Conservation (phyloP, 1,140 invertebrate species). For the Trachymyrmex cornetzi region DNA sequence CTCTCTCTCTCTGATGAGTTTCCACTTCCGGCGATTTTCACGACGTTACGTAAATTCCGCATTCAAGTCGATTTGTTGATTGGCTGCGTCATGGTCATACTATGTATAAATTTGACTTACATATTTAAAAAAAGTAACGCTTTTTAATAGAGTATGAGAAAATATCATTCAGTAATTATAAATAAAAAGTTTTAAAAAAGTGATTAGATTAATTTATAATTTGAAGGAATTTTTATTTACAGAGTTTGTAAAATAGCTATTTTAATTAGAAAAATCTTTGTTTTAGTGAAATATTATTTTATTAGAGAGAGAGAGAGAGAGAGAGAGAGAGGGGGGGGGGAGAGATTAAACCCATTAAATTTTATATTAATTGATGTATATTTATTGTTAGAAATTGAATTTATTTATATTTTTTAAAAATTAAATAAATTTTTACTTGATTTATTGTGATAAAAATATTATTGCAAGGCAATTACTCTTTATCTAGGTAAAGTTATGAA, state of each 20-base stretch:
- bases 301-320: neutral
- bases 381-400: neutral
- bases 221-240: neutral
- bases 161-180: neutral
- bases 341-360: neutral
- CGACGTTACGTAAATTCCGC: too few species aligned
- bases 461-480: slow-evolving; percentile 23
- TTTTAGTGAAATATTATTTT: neutral
- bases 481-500: slow-evolving; percentile 46
- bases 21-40: slow-evolving; percentile 58
- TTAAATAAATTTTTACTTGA: neutral
- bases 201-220: neutral
- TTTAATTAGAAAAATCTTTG: neutral
- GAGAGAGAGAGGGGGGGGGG: too few species aligned
- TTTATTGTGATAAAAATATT: neutral
- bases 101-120: slow-evolving; percentile 20
- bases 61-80: neutral
- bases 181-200: neutral
- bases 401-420: neutral
- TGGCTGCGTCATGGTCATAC: slow-evolving; percentile 16
- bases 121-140: neutral
- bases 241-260: neutral
- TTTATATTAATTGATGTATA: too few species aligned
- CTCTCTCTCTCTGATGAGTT: slow-evolving; percentile 24
- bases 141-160: neutral